Evolutionary conservation across 2,113 vertebrate genomes (phyloP), one percentile per base, ranked within the genome.

Genomic region (Lagenorhynchus albirostris): DNA sequence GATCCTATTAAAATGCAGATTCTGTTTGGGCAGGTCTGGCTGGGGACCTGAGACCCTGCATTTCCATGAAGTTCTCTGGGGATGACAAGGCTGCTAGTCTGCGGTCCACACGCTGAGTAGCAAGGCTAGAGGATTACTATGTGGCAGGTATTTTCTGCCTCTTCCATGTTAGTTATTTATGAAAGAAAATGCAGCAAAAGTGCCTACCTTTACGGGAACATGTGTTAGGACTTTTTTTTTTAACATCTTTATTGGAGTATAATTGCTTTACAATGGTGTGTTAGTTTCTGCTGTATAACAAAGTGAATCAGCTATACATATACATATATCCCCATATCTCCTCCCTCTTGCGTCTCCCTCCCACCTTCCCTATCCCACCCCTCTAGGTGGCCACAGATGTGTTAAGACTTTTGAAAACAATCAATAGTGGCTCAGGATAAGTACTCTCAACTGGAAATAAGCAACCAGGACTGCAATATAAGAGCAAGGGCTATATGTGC

Each of bases 141-240:
- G 1, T 73, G 44, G 55, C 31, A 94, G 26, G 10, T 83, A 38
- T 70, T 86, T 89, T 71, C 17, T 93, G 53, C n/a, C 8, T 83
- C 41, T 95, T 68, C 44, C 21, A 13, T 55, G 44, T 76, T 82
- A 96, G n/a, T 79, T 93, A 63, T 85, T 95, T 70, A 93, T 65
- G 41, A 97, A 92, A 90, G 58, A 89, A 68, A 70, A 38, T 65
- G 38, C 47, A 81, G 85, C 11, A 12, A 31, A 67, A 70, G 18
- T 60, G 6, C 13, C 15, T 10, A 26, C 83, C 14, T 80, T 96
- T 80, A 65, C 8, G 68, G 50, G 25, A 47, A 68, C 8, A 80
- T 1, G 53, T 74, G 76, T 50, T 73, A 71, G 50, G 17, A 91
- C n/a, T 80, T 70, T 71, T 47, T 53, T 17, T 53, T 53, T 17